Conservation (phyloP, 2,888 invertebrate species). For the Limenitis arthemis region DNA sequence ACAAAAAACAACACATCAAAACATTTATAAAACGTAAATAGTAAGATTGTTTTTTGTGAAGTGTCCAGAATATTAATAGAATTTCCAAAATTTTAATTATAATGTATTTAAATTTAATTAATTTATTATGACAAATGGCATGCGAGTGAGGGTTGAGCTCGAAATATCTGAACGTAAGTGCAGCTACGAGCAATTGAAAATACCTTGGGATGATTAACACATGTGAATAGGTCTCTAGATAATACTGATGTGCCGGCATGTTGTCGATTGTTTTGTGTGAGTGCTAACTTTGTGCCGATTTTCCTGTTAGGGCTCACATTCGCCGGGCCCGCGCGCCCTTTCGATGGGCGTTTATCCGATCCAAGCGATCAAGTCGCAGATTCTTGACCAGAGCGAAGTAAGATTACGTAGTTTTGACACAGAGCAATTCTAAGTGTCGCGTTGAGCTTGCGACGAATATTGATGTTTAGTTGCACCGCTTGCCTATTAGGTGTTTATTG, state of each 20-base stretch:
- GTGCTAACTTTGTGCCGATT: conserved; percentile 74
- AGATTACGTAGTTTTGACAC: conserved; percentile 73
- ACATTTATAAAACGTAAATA: conserved; percentile 39
- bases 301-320: conserved; percentile 87
- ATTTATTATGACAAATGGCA: conserved; percentile 34
- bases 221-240: conserved; percentile 33
- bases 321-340: conserved; percentile 91
- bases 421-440: conserved; percentile 49
- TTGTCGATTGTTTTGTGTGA: conserved; percentile 66
- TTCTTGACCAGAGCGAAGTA: conserved; percentile 91
- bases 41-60: conserved; percentile 36
- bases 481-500: conserved; percentile 63
- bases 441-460: conserved; percentile 61
- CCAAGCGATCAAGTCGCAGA: conserved; percentile 90
- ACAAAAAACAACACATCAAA: conserved; percentile 29
- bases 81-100: conserved; percentile 5
- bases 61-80: conserved; percentile 11
- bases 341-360: conserved; percentile 93
- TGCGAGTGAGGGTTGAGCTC: conserved; percentile 39
- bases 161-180: conserved; percentile 21
- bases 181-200: conserved; percentile 38
- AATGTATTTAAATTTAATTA: conserved; percentile 24
- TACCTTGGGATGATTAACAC: conserved; percentile 51
- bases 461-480: conserved; percentile 72
- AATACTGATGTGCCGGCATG: conserved; percentile 56